phyloP scores from a whole-genome alignment of 2,113 vertebrate genomes.

The Sander vitreus region DNA sequence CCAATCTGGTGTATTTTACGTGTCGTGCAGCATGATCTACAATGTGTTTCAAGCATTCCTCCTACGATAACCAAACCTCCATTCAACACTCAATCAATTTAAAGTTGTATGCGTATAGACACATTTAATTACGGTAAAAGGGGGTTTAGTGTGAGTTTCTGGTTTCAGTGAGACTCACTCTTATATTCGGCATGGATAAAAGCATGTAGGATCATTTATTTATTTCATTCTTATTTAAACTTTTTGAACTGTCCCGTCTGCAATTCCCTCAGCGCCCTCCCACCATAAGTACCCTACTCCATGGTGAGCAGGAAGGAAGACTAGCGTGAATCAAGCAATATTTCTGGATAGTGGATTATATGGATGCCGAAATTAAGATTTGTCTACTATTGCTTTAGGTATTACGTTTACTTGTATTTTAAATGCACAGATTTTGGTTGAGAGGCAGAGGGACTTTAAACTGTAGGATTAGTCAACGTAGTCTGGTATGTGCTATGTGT shows the following conservation, averaged over 20 bases:
- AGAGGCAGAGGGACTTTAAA: background rate
- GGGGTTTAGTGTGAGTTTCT: fast-evolving
- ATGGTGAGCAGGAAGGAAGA: fast-evolving
- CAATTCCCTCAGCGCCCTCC: background rate
- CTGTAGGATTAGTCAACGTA: background rate
- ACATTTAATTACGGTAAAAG: fast-evolving
- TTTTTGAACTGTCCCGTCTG: conserved; percentile 2
- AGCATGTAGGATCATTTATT: fast-evolving
- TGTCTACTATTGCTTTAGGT: fast-evolving
- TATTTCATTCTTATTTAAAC: background rate
- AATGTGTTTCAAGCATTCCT: background rate
- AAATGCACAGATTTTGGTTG: fast-evolving
- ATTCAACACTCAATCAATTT: conserved; percentile 4
- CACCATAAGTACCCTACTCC: fast-evolving
- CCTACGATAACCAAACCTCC: background rate
- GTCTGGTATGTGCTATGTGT: background rate
- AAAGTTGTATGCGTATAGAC: background rate
- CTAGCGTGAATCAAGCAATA: background rate
- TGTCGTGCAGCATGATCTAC: too few relatives aligned
- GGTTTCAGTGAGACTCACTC: fast-evolving
- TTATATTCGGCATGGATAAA: background rate
- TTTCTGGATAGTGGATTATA: fast-evolving
- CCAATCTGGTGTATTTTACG: background rate
- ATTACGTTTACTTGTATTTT: fast-evolving
- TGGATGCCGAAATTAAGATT: background rate